A percentile compares a stretch with the other conserved stretches of the same genome.
Evolutionary conservation across 2,888 invertebrate genomes (phyloP).

Genomic region (Dasysyrphus albostriatus): DNA sequence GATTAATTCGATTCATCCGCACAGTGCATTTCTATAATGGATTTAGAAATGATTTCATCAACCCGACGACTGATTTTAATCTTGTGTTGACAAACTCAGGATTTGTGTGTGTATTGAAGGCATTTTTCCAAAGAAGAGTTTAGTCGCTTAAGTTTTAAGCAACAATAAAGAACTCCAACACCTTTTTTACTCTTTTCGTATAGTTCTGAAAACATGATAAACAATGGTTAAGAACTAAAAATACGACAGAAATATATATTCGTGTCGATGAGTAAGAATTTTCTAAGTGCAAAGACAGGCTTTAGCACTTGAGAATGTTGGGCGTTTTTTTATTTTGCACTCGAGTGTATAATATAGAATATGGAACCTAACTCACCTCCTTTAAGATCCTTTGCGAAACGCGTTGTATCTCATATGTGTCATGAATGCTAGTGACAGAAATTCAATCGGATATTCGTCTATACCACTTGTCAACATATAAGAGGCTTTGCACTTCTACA

Average conservation of each 20-base stretch:
- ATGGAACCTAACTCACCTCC: constrained; percentile 18
- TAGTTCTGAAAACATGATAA: neutral
- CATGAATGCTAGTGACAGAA: constrained; percentile 38
- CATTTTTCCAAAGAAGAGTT: neutral
- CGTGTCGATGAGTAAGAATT: neutral
- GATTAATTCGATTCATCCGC: no score
- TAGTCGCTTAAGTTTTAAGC: neutral
- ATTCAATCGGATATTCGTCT: constrained; percentile 58
- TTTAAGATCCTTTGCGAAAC: constrained; percentile 24
- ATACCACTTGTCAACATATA: constrained; percentile 48
- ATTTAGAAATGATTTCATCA: no score
- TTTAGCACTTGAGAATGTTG: neutral
- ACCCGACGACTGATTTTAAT: neutral
- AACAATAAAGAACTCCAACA: neutral
- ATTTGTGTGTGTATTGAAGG: neutral
- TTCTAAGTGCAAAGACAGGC: neutral
- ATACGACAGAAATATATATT: neutral
- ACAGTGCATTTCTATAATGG: no score
- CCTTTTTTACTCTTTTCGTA: no score
- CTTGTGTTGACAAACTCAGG: neutral
- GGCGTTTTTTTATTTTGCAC: constrained; percentile 15
- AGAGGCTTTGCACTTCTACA: constrained; percentile 41
- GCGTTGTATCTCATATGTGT: constrained; percentile 35
- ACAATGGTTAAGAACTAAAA: neutral
- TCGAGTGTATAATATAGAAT: neutral